Percentiles rank a stretch among this genome's conserved stretches.
Conservation (phyloP, 1,140 invertebrate species). For the Drosophila rhopaloa region DNA sequence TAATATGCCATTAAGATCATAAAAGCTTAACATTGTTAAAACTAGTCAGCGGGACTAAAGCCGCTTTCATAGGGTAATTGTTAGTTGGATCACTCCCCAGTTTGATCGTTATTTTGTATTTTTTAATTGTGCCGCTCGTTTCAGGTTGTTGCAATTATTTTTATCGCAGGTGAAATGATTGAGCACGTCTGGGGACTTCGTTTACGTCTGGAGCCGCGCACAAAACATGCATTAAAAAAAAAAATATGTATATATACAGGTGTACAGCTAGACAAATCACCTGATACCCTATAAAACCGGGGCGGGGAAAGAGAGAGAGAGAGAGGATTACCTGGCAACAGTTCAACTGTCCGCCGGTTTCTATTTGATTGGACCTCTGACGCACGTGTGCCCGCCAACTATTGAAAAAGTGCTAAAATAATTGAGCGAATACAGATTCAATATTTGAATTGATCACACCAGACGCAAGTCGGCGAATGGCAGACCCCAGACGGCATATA, state of each 20-base stretch:
- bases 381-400: constrained; percentile 36
- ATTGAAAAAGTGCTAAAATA: constrained; percentile 55
- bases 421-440: constrained; percentile 52
- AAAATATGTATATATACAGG: constrained; percentile 5
- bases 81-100: neutral
- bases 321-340: constrained; percentile 49
- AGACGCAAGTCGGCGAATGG: constrained; percentile 20
- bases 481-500: constrained; percentile 2
- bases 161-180: constrained; percentile 74
- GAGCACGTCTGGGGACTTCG: constrained; percentile 60
- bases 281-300: constrained; percentile 45
- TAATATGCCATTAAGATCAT: neutral
- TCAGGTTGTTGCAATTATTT: constrained; percentile 43
- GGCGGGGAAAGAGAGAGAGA: constrained; percentile 33
- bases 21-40: neutral
- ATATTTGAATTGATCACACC: constrained; percentile 54
- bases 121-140: constrained; percentile 39
- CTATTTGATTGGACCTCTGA: constrained; percentile 32
- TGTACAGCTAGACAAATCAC: constrained; percentile 45
- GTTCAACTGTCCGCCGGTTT: constrained; percentile 21
- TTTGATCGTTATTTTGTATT: constrained; percentile 13
- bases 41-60: neutral
- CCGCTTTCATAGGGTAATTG: constrained; percentile 8
- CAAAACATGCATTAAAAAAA: constrained; percentile 2
- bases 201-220: constrained; percentile 40